These are phyloP conservation scores for Lydus trimaculatus DNA, from an alignment of 2,888 invertebrate species.

Conservation along the genomic window DNA sequence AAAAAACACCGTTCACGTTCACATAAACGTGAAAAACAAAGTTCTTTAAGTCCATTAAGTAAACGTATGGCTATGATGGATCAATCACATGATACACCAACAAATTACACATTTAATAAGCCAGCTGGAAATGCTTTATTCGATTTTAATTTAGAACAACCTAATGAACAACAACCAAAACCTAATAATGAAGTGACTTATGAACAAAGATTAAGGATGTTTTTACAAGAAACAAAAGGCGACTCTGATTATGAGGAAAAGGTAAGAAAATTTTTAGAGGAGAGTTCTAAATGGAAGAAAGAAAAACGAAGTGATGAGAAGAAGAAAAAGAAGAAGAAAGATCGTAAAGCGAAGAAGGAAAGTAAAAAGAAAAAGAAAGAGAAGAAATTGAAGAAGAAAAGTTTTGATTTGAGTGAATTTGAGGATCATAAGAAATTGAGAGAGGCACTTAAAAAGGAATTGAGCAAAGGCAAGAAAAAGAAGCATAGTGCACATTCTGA, in stretches of 20 bases:
- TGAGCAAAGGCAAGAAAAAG: constrained; percentile 58
- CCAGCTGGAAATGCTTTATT: constrained; percentile 64
- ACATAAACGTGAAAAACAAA: constrained; percentile 67
- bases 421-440: constrained; percentile 71
- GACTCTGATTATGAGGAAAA: constrained; percentile 87
- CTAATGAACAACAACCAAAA: constrained; percentile 53
- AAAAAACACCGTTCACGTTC: constrained; percentile 68
- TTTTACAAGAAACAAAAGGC: constrained; percentile 77
- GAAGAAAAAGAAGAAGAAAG: constrained; percentile 67
- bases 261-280: constrained; percentile 85
- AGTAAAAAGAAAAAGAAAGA: constrained; percentile 78
- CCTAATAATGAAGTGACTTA: constrained; percentile 42
- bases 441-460: constrained; percentile 71
- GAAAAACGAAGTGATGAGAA: constrained; percentile 72
- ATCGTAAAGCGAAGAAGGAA: constrained; percentile 72
- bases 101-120: constrained; percentile 75
- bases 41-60: constrained; percentile 81
- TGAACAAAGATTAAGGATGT: constrained; percentile 64
- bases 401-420: constrained; percentile 71
- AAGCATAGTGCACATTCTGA: constrained; percentile 55
- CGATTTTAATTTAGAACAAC: constrained; percentile 62
- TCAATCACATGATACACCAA: constrained; percentile 62
- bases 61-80: constrained; percentile 82
- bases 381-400: constrained; percentile 73
- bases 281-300: constrained; percentile 80